These are phyloP conservation scores for Crambe crambe DNA, from an alignment of 37 sponge, comb jelly and placozoan genomes.

Conservation along the genomic window DNA sequence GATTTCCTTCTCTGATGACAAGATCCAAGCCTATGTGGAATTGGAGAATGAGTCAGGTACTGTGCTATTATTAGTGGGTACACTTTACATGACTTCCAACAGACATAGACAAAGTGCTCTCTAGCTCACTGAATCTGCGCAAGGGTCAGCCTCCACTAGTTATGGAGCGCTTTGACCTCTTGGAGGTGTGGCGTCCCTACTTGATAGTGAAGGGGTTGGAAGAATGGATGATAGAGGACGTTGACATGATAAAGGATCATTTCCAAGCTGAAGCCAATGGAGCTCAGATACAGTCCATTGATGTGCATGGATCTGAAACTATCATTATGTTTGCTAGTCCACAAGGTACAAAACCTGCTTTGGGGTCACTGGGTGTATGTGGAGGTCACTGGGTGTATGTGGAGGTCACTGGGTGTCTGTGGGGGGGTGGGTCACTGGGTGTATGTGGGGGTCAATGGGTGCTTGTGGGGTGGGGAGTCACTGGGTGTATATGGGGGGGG, in stretches of 20 bases:
- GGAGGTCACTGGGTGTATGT: too few relatives aligned
- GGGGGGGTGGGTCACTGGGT: too few relatives aligned
- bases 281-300: background rate
- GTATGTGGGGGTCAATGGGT: too few relatives aligned
- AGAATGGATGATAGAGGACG: background rate
- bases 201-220: background rate
- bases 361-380: too few relatives aligned
- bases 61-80: background rate
- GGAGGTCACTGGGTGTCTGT: too few relatives aligned
- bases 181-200: background rate
- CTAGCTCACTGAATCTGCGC: background rate
- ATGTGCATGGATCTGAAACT: too few relatives aligned
- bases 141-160: background rate
- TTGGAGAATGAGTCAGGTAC: background rate
- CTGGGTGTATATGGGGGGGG: too few relatives aligned
- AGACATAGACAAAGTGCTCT: background rate
- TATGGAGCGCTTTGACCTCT: background rate
- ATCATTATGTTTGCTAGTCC: too few relatives aligned
- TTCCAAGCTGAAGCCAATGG: background rate
- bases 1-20: background rate
- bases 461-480: too few relatives aligned
- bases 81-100: background rate
- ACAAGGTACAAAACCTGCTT: too few relatives aligned
- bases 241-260: background rate
- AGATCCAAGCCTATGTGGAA: slow-evolving; percentile 1